A percentile compares a stretch with the other conserved stretches of the same genome.
phyloP scores from a whole-genome alignment of 2,888 invertebrate genomes.

The Pandemis cinnamomeana region DNA sequence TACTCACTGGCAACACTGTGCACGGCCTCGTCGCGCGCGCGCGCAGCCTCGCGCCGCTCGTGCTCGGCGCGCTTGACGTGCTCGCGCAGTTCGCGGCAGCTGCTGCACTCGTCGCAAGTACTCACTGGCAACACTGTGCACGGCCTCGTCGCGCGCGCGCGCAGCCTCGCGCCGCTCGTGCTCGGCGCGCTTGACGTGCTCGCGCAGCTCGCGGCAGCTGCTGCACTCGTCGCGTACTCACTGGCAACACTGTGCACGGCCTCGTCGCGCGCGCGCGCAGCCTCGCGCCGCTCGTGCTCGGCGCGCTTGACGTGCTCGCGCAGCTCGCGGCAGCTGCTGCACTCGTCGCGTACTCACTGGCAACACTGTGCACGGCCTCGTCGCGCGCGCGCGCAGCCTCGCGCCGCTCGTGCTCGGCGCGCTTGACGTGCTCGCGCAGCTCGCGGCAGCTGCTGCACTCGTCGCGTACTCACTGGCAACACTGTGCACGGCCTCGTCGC shows the following conservation, averaged over 20 bases:
- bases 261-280: conserved; percentile 92
- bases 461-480: conserved; percentile 90
- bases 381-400: conserved; percentile 92
- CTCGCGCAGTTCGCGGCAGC: conserved; percentile 94
- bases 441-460: conserved; percentile 95
- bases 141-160: conserved; percentile 91
- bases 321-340: conserved; percentile 93
- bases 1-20: conserved; percentile 90
- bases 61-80: conserved; percentile 94
- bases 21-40: conserved; percentile 92
- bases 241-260: conserved; percentile 92
- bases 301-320: conserved; percentile 94
- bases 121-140: conserved; percentile 91
- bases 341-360: conserved; percentile 91
- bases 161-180: conserved; percentile 93
- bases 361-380: conserved; percentile 92
- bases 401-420: conserved; percentile 92
- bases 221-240: conserved; percentile 91
- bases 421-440: conserved; percentile 93
- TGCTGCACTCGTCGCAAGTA: conserved; percentile 90
- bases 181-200: conserved; percentile 94
- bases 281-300: conserved; percentile 94
- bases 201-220: conserved; percentile 94
- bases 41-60: conserved; percentile 92
- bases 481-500: conserved; percentile 94